These are phyloP conservation scores for Phenganax marumi DNA, from an alignment of 92 coral and sea anemone species.

Conservation along the genomic window DNA sequence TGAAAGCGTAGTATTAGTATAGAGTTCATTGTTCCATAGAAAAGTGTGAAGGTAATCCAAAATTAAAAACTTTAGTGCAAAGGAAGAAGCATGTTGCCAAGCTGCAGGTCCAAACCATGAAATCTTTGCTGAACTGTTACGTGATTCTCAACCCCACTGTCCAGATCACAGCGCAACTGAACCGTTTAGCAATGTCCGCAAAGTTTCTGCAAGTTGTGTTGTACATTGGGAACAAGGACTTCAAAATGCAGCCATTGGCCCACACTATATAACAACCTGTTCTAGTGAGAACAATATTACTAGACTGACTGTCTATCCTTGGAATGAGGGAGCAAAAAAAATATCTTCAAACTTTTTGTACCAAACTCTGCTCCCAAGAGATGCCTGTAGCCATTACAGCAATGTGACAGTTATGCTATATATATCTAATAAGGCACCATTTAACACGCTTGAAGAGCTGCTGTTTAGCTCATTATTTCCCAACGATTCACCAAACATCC, in stretches of 20 bases:
- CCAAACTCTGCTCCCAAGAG: not conserved
- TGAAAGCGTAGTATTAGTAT: too few species aligned
- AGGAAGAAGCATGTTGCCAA: not conserved
- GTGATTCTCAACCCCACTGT: not conserved
- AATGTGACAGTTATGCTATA: not conserved
- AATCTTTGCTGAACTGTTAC: constrained; percentile 31
- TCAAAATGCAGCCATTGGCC: constrained; percentile 9
- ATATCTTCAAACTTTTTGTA: not conserved
- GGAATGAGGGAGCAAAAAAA: not conserved
- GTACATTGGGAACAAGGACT: constrained; percentile 43
- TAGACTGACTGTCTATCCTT: constrained; percentile 28
- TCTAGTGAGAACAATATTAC: not conserved
- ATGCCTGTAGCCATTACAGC: not conserved
- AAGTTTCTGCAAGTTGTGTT: constrained; percentile 2
- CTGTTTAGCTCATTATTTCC: constrained; percentile 18
- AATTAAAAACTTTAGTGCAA: not conserved
- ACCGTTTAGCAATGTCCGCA: not conserved
- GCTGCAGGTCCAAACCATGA: constrained; percentile 8
- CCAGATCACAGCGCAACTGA: not conserved
- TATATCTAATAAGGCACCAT: not conserved
- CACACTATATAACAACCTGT: constrained; percentile 14
- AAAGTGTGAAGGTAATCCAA: too few species aligned
- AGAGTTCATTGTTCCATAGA: too few species aligned
- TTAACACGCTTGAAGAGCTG: constrained; percentile 7
- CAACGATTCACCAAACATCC: not conserved